Evolutionary conservation across 2,888 invertebrate species (phyloP), one percentile per base, ranked within the genome.

Genomic region (Heliothis peltigera): DNA sequence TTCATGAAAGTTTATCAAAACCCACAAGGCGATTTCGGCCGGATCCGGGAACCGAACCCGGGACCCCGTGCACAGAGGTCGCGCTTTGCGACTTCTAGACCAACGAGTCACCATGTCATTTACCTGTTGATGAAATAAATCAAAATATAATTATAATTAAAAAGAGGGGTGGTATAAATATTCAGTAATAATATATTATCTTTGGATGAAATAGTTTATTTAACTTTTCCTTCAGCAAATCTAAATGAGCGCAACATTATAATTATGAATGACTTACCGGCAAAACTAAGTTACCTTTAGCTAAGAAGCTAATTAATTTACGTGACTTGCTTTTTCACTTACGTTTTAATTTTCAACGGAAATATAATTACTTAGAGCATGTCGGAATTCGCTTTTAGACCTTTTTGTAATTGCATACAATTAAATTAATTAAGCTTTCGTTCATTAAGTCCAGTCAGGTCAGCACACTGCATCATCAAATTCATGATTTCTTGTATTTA

Each of bases 241-340:
- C 15, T 8, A 7, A 32, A 32, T 42, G 18, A 56, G 58, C 43
- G 6, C 2, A n/a, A 46, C 10, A 4, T 39, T 49, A 42, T 44
- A 35, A 21, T 57, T 49, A 57, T n/a, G 4, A 68, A 49, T 18
- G n/a, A 49, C 43, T 35, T 19, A 18, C 35, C 35, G 44, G 49
- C 46, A 69, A 60, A 28, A 19, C 8, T 12, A 10, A 47, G 46
- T 22, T 12, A n/a, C n/a, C 32, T 10, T 17, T 42, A 42, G 22
- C 46, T 44, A 28, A 32, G 28, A 49, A 71, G 48, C 21, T 62
- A 70, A 70, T 76, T 76, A 56, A 49, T 56, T 65, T 18, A 52
- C 18, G 58, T 52, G 64, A 44, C 53, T 63, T 54, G 25, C 52
- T 28, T 44, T 39, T 48, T 44, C 21, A 48, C 17, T n/a, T 2